phyloP scores from a whole-genome alignment of 2,113 vertebrate genomes.

The Tragelaphus buxtoni region DNA sequence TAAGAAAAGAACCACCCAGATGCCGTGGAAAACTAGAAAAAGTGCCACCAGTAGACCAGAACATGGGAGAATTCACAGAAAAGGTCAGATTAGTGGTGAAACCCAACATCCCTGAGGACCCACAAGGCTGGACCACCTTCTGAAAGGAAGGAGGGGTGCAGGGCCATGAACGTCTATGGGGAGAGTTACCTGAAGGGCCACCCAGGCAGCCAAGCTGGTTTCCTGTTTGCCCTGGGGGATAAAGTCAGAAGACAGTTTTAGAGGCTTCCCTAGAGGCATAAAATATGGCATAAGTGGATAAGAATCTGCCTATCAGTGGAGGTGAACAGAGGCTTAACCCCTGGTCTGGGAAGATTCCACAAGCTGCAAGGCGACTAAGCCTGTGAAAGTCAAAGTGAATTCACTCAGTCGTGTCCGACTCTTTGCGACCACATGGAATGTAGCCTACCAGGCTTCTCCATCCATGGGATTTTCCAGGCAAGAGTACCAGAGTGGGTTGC shows the following conservation, averaged over 20 bases:
- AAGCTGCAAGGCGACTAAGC: not conserved
- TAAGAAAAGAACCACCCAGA: not conserved
- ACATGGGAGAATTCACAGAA: not conserved
- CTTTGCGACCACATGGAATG: not conserved
- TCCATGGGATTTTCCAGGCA: not conserved
- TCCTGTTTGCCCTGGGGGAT: not conserved
- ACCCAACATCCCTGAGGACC: not conserved
- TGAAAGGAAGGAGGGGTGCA: not conserved
- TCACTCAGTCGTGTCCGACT: accelerated
- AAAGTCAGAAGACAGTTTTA: not conserved
- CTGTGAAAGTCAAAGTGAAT: not conserved
- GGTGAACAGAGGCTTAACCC: not conserved
- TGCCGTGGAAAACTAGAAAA: not conserved
- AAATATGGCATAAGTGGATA: not conserved
- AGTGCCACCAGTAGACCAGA: not conserved
- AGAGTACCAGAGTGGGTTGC: not conserved
- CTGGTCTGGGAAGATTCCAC: not conserved
- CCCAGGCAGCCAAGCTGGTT: accelerated
- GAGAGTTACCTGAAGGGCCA: not conserved
- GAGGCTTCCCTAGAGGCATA: not conserved
- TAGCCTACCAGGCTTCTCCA: not conserved
- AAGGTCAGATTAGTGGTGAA: not conserved
- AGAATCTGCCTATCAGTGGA: not conserved
- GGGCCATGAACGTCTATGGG: not conserved
- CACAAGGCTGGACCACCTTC: not conserved